Base-by-base conservation (phyloP, 1,140 invertebrate species). In the Drosophila micromelanica region DNA sequence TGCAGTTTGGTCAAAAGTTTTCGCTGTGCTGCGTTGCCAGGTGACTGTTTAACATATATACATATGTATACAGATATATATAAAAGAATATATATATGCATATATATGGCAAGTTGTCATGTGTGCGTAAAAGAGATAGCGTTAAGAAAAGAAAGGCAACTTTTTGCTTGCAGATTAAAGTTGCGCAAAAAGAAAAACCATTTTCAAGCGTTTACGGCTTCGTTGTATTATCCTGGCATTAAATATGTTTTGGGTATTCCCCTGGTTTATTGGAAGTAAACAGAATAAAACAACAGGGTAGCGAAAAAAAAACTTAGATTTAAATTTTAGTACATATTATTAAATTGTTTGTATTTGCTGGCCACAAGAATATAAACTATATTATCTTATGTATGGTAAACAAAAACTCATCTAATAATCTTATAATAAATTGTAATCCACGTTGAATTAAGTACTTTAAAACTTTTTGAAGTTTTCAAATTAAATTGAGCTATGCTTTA, bases 1-100 rank as follows among this genome's bases (percentile, higher is more conserved):
- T 87, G 84, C 82, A 87, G 79, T 82, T 89, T 68, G 84, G 68
- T 76, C 62, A 55, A 82, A 87, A 87, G 40, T 87, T 87, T 84
- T 69, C 57, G 65, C 69, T 65, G 68, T 17, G 67, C 65, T 65
- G 13, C 62, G 73, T 73, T 82, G 75, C 45, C 68, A 73, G 52
- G 69, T 73, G 57, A 48, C 70, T 72, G 42, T 32, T 40, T 12
- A 5, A 8, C 15, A n/a, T 32, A 57, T 11, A 32, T 35, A 43
- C 8, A 54, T 17, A 62, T 40, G 40, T 7, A 54, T 12, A 23
- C 20, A 68, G 20, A 73, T 42, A 59, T 46, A 51, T 43, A 30
- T 17, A 11, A 11, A 40, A 9, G 32, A 27, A 27, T 60, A 40
- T 42, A 37, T 8, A 37, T 35, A 35, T 32, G 37, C 46, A 37